A percentile compares a stretch with the other conserved stretches of the same genome.
Evolutionary conservation across 2,888 invertebrate species (phyloP).

Genomic region (Drosophila anomalata): DNA sequence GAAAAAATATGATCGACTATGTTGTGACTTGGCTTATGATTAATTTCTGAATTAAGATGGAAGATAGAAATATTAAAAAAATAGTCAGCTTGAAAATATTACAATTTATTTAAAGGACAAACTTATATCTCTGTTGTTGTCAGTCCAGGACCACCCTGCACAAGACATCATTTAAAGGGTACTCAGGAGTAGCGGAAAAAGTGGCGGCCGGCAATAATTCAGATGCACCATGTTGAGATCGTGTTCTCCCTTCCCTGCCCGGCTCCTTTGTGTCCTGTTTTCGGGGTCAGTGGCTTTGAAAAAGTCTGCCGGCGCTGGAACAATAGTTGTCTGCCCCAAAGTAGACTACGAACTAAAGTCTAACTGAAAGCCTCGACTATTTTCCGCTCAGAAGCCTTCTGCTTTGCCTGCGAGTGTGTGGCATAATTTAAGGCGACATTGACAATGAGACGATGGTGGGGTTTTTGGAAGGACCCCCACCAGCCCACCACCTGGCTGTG

Average conservation of each 20-base stretch:
- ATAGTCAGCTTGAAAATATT: background rate
- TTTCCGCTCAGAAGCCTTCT: background rate
- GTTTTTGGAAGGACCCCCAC: background rate
- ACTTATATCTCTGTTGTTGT: too few species aligned
- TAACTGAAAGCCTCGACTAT: conserved; percentile 12
- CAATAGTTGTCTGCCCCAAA: conserved; percentile 63
- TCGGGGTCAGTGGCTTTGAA: conserved; percentile 79
- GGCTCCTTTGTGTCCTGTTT: conserved; percentile 37
- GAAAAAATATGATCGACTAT: conserved; percentile 46
- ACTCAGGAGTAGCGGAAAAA: background rate
- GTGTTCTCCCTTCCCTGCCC: conserved; percentile 28
- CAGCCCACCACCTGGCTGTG: background rate
- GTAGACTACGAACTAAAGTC: conserved; percentile 54
- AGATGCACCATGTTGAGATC: conserved; percentile 71
- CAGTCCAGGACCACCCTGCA: background rate
- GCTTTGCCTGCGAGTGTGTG: conserved; percentile 41
- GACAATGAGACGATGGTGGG: conserved; percentile 65
- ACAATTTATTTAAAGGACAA: background rate
- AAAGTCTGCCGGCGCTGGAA: conserved; percentile 59
- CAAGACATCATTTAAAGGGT: conserved; percentile 2
- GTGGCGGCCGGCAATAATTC: conserved; percentile 58
- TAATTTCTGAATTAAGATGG: background rate
- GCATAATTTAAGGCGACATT: conserved; percentile 78
- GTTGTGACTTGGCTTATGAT: background rate
- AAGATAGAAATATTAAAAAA: too few species aligned